Evolutionary conservation across 2,888 invertebrate species (phyloP).

Genomic region (Cantharis flavilabris): DNA sequence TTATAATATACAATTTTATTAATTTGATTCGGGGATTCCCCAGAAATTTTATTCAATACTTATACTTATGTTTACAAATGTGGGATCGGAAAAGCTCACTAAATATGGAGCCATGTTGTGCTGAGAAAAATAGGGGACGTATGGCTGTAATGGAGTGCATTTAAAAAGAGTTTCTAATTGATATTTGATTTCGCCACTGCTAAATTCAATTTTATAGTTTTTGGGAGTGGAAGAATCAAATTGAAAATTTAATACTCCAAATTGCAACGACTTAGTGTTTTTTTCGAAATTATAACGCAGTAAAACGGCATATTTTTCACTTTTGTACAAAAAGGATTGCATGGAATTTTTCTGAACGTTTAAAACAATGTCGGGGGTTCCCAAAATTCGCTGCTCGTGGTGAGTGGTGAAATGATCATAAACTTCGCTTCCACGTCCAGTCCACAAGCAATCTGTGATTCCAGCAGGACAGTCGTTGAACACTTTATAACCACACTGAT

Average conservation of each 20-base stretch:
- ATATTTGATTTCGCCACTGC: background rate
- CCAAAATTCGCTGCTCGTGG: background rate
- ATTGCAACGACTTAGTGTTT: background rate
- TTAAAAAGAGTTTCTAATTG: background rate
- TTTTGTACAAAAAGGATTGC: background rate
- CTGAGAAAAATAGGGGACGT: background rate
- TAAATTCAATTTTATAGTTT: background rate
- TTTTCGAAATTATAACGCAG: background rate
- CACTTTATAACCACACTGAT: background rate
- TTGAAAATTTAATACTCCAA: background rate
- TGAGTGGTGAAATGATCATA: background rate
- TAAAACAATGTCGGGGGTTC: background rate
- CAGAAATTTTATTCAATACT: background rate
- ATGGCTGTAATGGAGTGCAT: background rate
- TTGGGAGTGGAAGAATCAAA: background rate
- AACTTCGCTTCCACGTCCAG: background rate
- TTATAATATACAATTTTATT: background rate
- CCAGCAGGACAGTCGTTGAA: background rate
- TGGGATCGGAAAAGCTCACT: background rate
- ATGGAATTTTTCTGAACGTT: background rate
- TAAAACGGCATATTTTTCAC: background rate
- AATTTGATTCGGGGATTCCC: background rate
- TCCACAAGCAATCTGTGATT: background rate
- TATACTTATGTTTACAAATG: background rate
- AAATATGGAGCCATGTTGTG: background rate